These are phyloP conservation scores for Neodiprion pinetum DNA, from an alignment of 1,140 invertebrate genomes.

Conservation along the genomic window DNA sequence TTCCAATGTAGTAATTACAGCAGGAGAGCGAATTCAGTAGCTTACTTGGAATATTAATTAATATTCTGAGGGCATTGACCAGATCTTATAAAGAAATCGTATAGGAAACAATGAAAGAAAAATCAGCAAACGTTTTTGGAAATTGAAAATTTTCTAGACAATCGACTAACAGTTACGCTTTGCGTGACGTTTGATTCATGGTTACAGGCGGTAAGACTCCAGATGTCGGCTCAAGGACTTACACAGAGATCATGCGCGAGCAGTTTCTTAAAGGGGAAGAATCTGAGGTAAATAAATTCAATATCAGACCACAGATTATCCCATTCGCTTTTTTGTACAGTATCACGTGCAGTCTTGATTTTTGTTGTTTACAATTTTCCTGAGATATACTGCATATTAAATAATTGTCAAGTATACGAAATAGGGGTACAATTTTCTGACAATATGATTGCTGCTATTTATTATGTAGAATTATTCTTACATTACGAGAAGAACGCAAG, in stretches of 20 bases:
- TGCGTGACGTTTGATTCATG: conserved; percentile 62
- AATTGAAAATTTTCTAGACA: conserved; percentile 36
- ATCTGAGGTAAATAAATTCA: conserved; percentile 71
- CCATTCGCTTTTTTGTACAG: too few relatives aligned
- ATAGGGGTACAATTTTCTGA: conserved; percentile 13
- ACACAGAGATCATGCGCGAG: conserved; percentile 97
- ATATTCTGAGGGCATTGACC: conserved; percentile 50
- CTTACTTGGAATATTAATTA: conserved; percentile 46
- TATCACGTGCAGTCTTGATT: too few relatives aligned
- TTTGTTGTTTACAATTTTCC: too few relatives aligned
- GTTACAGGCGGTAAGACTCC: conserved; percentile 98
- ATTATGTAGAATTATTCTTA: too few relatives aligned
- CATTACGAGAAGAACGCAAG: too few relatives aligned
- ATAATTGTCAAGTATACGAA: too few relatives aligned
- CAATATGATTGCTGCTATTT: neutral
- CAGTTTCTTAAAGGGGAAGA: conserved; percentile 89
- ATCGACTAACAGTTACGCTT: conserved; percentile 56
- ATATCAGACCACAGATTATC: neutral
- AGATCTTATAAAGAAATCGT: conserved; percentile 3
- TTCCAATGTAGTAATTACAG: conserved; percentile 11
- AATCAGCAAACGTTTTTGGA: conserved; percentile 36
- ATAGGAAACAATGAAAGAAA: conserved; percentile 32
- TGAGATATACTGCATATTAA: too few relatives aligned
- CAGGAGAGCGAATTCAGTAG: conserved; percentile 54
- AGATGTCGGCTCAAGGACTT: conserved; percentile 91